A percentile compares a stretch with the other conserved stretches of the same genome.
These are phyloP conservation scores for Lasius platythorax DNA, from an alignment of 2,888 invertebrate genomes.

Conservation along the genomic window DNA sequence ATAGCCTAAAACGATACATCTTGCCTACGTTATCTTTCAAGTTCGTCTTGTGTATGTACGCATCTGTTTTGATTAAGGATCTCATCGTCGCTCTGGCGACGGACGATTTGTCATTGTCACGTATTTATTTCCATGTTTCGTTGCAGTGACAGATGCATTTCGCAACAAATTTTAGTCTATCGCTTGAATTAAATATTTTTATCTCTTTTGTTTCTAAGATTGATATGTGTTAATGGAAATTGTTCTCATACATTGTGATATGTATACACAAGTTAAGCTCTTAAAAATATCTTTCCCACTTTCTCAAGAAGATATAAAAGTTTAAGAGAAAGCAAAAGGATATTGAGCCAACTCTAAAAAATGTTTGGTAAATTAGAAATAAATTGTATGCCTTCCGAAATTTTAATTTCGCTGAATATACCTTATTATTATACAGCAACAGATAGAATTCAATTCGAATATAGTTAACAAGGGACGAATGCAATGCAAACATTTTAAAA, in stretches of 20 bases:
- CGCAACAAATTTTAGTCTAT: slow-evolving; percentile 29
- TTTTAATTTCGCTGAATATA: neutral
- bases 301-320: neutral
- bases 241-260: neutral
- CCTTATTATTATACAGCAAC: neutral
- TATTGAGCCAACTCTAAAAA: neutral
- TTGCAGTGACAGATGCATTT: slow-evolving; percentile 36
- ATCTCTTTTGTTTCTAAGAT: slow-evolving; percentile 3
- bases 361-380: neutral
- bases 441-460: neutral
- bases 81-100: slow-evolving; percentile 58
- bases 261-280: neutral
- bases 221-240: slow-evolving; percentile 2
- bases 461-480: slow-evolving; percentile 35
- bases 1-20: slow-evolving; percentile 43
- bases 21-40: slow-evolving; percentile 67
- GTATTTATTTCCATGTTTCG: slow-evolving; percentile 39
- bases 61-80: slow-evolving; percentile 71
- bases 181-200: slow-evolving; percentile 15
- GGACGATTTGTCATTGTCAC: slow-evolving; percentile 66
- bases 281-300: slow-evolving; percentile 9
- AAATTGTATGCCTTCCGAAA: slow-evolving; percentile 2
- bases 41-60: slow-evolving; percentile 47
- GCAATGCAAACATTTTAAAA: slow-evolving; percentile 42
- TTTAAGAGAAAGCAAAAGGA: neutral